phyloP scores from a whole-genome alignment of 30 jellyfish, hydroid and myxozoan genomes.

The Aurelia sp. region DNA sequence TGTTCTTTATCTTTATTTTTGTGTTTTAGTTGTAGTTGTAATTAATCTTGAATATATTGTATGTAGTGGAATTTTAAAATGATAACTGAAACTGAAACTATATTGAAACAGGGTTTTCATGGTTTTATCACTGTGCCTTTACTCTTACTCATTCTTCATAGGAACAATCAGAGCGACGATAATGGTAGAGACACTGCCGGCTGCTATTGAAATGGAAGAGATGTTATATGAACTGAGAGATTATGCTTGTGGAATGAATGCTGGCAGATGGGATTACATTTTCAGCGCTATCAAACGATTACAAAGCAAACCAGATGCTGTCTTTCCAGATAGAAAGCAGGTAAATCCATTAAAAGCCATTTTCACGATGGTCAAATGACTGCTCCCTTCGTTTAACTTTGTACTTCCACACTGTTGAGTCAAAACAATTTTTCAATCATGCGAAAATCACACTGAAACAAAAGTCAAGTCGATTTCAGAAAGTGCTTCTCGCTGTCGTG shows the following conservation, averaged over 20 bases:
- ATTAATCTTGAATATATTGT: no score
- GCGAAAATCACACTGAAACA: no score
- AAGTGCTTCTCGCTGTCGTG: no score
- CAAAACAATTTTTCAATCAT: no score
- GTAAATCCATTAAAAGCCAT: constrained; percentile 24
- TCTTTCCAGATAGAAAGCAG: constrained; percentile 89
- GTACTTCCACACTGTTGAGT: no score
- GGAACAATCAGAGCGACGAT: constrained; percentile 90
- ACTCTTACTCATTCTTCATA: not conserved
- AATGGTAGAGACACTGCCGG: constrained; percentile 91
- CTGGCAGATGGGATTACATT: constrained; percentile 98
- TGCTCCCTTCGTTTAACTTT: not conserved
- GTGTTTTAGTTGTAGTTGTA: no score
- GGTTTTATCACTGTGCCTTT: no score
- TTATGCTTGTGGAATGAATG: constrained; percentile 96
- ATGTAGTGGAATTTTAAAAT: no score
- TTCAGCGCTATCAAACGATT: constrained; percentile 89
- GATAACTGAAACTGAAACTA: no score
- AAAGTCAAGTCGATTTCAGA: no score
- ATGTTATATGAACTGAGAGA: constrained; percentile 90
- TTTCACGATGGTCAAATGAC: not conserved
- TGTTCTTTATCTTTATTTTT: no score
- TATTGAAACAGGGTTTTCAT: no score
- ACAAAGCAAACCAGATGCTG: constrained; percentile 80
- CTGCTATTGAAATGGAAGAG: constrained; percentile 95